Conservation (phyloP, 2,113 vertebrate genomes). For the Platysternon megacephalum region DNA sequence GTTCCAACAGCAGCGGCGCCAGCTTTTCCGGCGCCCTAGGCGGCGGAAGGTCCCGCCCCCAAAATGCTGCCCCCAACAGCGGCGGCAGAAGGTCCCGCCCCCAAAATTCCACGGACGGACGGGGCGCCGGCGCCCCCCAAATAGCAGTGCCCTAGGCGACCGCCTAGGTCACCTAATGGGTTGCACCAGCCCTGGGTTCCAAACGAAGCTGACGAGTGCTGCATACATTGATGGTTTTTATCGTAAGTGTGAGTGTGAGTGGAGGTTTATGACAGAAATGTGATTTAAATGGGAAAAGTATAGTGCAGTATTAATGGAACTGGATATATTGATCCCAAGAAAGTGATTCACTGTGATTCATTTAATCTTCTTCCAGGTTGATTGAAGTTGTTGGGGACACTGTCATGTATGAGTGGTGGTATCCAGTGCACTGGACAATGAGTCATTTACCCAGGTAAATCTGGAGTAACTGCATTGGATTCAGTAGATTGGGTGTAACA, state of each 20-base stretch:
- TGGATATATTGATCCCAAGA: neutral
- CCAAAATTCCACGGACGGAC: too few species aligned
- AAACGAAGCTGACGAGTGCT: neutral
- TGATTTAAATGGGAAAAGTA: neutral
- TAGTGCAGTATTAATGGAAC: neutral
- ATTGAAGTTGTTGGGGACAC: neutral
- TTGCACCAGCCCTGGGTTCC: too few species aligned
- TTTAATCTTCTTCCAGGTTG: neutral
- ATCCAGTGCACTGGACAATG: neutral
- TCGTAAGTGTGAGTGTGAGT: neutral
- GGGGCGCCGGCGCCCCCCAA: too few species aligned
- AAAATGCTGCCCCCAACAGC: too few species aligned
- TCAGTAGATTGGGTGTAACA: neutral
- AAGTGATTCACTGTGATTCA: neutral
- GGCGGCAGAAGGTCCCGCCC: too few species aligned
- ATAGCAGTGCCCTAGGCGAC: too few species aligned
- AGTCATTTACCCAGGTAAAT: neutral
- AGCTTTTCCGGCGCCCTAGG: too few species aligned
- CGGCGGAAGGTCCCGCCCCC: too few species aligned
- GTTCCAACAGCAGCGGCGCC: too few species aligned
- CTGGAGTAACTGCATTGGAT: neutral
- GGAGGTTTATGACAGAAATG: neutral
- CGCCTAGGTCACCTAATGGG: too few species aligned
- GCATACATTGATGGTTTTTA: fast-evolving
- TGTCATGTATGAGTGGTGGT: neutral